Evolutionary conservation across 1,140 invertebrate genomes (phyloP).

Genomic region (Lordiphosa collinella): DNA sequence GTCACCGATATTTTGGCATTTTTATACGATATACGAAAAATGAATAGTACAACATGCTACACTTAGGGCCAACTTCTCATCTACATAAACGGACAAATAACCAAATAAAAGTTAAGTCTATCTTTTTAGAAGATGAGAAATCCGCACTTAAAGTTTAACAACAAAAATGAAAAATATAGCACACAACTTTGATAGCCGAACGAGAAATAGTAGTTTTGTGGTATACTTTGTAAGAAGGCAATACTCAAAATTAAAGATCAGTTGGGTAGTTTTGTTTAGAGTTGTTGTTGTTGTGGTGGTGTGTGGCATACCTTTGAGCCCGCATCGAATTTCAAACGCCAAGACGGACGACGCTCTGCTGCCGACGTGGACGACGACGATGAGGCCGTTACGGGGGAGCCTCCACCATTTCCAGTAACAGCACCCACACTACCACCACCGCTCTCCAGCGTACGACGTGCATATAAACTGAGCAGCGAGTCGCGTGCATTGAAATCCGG

Average conservation of each 20-base stretch:
- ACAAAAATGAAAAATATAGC: conserved; percentile 12
- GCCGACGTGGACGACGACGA: conserved; percentile 35
- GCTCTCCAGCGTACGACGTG: conserved; percentile 45
- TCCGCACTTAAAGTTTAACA: conserved; percentile 43
- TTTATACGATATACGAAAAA: no score
- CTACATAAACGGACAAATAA: no score
- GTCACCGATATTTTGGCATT: no score
- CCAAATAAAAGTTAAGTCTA: no score
- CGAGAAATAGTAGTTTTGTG: conserved; percentile 28
- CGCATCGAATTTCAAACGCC: conserved; percentile 93
- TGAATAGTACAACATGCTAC: no score
- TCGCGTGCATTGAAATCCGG: conserved; percentile 64
- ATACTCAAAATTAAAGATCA: conserved; percentile 15
- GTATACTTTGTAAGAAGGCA: conserved; percentile 21
- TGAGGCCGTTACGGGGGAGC: conserved; percentile 4
- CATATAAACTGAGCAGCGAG: conserved; percentile 57
- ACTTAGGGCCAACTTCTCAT: no score
- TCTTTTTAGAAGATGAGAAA: no score
- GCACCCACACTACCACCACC: conserved; percentile 16
- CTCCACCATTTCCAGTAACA: conserved; percentile 7
- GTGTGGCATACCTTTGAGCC: conserved; percentile 88
- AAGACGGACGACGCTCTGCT: conserved; percentile 90
- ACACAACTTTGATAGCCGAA: conserved; percentile 40
- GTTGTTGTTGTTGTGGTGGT: conserved; percentile 33
- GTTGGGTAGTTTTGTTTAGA: conserved; percentile 20